Base-by-base conservation (phyloP, 92 coral and sea anemone species). In the Umimayanthus kanabou region DNA sequence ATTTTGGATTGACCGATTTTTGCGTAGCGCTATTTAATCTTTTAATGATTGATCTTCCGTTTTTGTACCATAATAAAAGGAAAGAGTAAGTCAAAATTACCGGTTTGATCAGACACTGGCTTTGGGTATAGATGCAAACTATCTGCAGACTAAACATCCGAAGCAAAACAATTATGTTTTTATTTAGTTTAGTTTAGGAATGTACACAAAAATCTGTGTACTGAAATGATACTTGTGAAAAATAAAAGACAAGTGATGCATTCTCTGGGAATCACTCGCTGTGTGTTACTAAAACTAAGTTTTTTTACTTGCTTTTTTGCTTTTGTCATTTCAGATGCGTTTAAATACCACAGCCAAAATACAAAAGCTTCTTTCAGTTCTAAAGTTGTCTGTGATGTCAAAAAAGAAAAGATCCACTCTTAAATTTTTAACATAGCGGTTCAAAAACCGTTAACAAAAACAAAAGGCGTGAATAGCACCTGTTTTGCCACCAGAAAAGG, bases 401-500 rank as follows among this genome's bases (percentile, higher is more conserved):
- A 55, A 70, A 47, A 70, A 83, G 4, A 9, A 16, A 7, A 43
- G 58, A 71, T n/a, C 37, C 28, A 71, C 61, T 70, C 22, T 69
- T 70, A 70, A 83, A 83, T 67, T 83, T 83, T 83, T 67, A 83
- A 83, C 65, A 43, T 15, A 67, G 78, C 40, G 55, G 25, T 80
- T 83, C 26, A 28, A 0, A 71, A 45, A 70, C 40, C 47, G 75
- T 67, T 82, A 26, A 67, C 40, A 11, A 40, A 42, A 28, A 72
- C 77, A 42, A 25, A 70, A 73, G 37, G 25, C 45, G 78, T 70
- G 25, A 45, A 83, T 37, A 28, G 8, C 13, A 83, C 87, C 87
- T 70, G 87, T 29, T 28, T 49, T 71, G 57, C 87, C 87, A 83
- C 78, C 87, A 83, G 87, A 83, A 43, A 82, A 71, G 14, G 45